Conservation (phyloP, 2,888 invertebrate species). For the Mongoloraphidia duomilia region DNA sequence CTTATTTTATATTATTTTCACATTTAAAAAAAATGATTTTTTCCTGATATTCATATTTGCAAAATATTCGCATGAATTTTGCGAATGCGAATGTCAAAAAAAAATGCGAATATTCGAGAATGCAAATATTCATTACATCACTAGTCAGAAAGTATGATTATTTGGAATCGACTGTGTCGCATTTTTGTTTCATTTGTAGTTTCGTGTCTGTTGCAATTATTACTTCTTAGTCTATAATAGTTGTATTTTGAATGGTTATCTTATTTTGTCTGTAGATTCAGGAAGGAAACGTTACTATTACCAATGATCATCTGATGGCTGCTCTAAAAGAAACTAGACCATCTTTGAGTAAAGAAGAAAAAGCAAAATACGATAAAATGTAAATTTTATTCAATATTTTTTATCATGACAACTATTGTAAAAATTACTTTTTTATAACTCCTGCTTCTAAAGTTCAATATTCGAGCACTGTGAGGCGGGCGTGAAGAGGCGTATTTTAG, state of each 20-base stretch:
- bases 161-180: constrained; percentile 10
- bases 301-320: constrained; percentile 45
- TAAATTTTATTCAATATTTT: constrained; percentile 32
- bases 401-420: background rate
- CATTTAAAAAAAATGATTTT: too few relatives aligned
- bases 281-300: constrained; percentile 24
- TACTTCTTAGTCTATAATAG: constrained; percentile 7
- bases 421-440: background rate
- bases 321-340: constrained; percentile 60
- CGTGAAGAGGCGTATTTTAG: too few relatives aligned
- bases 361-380: constrained; percentile 59
- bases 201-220: constrained; percentile 12
- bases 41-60: too few relatives aligned
- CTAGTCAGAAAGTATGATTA: too few relatives aligned
- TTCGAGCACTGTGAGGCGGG: too few relatives aligned
- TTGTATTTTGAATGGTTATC: background rate
- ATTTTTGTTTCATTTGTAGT: constrained; percentile 13
- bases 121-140: too few relatives aligned
- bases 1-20: too few relatives aligned
- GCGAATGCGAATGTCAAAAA: too few relatives aligned
- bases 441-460: too few relatives aligned
- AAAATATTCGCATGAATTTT: too few relatives aligned
- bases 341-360: constrained; percentile 56
- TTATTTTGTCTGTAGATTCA: background rate
- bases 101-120: too few relatives aligned